Evolutionary conservation across 1,140 invertebrate genomes (phyloP).

Genomic region (Anoplolepis gracilipes): DNA sequence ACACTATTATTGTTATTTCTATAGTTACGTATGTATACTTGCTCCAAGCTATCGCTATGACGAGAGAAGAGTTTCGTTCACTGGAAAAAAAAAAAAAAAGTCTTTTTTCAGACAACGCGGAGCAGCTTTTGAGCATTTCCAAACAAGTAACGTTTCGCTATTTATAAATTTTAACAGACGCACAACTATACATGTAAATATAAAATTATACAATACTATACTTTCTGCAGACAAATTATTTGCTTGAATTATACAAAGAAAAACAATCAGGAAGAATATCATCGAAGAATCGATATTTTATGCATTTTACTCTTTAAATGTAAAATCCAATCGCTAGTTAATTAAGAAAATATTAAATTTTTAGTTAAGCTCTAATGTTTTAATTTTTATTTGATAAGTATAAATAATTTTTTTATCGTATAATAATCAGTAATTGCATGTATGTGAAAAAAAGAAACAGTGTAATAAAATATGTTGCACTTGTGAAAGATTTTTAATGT

Average conservation of each 20-base stretch:
- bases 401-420: too few relatives aligned
- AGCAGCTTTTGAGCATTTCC: background rate
- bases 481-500: background rate
- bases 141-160: constrained; percentile 23
- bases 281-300: background rate
- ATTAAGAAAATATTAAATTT: background rate
- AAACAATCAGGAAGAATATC: background rate
- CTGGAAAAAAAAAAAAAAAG: background rate
- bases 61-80: constrained; percentile 11
- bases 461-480: background rate
- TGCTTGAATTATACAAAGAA: background rate
- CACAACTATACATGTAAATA: constrained; percentile 30
- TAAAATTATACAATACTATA: background rate
- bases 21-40: constrained; percentile 24
- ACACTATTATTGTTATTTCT: constrained; percentile 36
- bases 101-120: background rate
- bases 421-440: background rate
- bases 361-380: background rate
- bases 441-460: background rate
- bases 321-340: background rate
- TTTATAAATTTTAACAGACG: constrained; percentile 4
- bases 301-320: background rate
- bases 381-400: background rate
- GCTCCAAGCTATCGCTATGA: constrained; percentile 12
- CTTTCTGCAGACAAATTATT: background rate